Percentiles rank a stretch among this genome's conserved stretches.
Conservation (phyloP, 2,888 invertebrate genomes). For the Amphipoea oculea region DNA sequence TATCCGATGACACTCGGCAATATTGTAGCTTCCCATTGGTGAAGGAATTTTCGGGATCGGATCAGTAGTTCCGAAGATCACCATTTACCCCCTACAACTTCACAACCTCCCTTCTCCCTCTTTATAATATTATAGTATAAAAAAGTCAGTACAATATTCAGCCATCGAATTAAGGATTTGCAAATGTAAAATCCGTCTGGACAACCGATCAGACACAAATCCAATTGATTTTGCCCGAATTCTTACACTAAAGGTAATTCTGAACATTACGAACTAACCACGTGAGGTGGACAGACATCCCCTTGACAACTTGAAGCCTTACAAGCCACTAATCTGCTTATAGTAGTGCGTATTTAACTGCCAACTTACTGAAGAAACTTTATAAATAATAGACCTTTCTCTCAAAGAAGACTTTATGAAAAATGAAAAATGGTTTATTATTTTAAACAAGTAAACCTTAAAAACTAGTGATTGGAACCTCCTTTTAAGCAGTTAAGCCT, state of each 20-base stretch:
- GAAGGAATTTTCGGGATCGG: no score
- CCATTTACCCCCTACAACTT: no score
- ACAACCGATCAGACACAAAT: conserved; percentile 10
- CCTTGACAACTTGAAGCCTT: conserved; percentile 49
- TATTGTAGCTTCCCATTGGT: no score
- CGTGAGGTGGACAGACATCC: conserved; percentile 2
- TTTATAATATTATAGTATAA: not conserved
- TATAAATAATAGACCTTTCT: not conserved
- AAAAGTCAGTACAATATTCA: not conserved
- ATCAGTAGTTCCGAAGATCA: no score
- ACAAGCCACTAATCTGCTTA: conserved; percentile 50
- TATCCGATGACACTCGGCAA: no score
- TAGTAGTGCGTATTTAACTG: conserved; percentile 26
- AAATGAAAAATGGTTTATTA: no score
- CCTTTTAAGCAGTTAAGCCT: no score
- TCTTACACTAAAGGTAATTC: not conserved
- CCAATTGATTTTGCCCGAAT: not conserved
- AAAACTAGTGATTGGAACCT: no score
- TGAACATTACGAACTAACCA: not conserved
- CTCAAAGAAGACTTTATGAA: not conserved
- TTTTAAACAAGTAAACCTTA: no score
- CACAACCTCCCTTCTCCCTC: no score
- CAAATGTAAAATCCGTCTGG: not conserved
- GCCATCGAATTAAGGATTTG: not conserved
- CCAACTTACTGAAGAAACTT: conserved; percentile 11